Percentiles rank a stretch among this genome's conserved stretches.
Evolutionary conservation across 2,888 invertebrate species (phyloP).

Genomic region (Neoaliturus tenellus): DNA sequence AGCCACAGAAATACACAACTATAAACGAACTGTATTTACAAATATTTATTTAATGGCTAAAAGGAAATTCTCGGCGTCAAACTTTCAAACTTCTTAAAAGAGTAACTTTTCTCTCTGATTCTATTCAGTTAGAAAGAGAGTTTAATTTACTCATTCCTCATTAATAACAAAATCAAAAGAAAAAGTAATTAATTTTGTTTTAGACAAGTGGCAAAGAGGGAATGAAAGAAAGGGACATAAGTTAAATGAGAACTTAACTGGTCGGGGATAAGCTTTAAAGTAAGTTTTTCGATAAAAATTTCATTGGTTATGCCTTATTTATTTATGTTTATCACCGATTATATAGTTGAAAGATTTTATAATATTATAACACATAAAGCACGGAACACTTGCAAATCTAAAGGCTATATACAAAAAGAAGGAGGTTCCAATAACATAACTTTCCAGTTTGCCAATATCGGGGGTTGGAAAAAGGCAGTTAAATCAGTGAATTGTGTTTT

Average conservation of each 20-base stretch:
- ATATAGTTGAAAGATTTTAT: background rate
- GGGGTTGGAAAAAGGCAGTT: constrained; percentile 6
- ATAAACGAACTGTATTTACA: background rate
- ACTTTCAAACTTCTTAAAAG: constrained; percentile 4
- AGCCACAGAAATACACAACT: no score
- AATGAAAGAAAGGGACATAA: background rate
- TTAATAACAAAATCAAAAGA: constrained; percentile 22
- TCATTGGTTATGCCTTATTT: background rate
- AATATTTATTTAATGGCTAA: constrained; percentile 6
- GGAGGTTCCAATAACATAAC: background rate
- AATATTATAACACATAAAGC: background rate
- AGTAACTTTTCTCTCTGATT: constrained; percentile 3
- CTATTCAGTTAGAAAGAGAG: constrained; percentile 26
- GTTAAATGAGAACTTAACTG: background rate
- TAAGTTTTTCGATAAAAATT: background rate
- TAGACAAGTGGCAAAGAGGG: background rate
- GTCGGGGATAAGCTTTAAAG: background rate
- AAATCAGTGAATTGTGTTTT: constrained; percentile 22
- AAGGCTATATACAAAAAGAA: background rate
- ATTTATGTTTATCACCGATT: background rate
- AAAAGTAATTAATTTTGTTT: constrained; percentile 33
- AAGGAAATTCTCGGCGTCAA: background rate
- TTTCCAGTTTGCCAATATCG: constrained; percentile 9
- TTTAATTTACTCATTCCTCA: constrained; percentile 29
- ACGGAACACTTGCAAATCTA: background rate